A percentile compares a stretch with the other conserved stretches of the same genome.
phyloP scores from a whole-genome alignment of 2,888 invertebrate species.

The Patella caerulea region DNA sequence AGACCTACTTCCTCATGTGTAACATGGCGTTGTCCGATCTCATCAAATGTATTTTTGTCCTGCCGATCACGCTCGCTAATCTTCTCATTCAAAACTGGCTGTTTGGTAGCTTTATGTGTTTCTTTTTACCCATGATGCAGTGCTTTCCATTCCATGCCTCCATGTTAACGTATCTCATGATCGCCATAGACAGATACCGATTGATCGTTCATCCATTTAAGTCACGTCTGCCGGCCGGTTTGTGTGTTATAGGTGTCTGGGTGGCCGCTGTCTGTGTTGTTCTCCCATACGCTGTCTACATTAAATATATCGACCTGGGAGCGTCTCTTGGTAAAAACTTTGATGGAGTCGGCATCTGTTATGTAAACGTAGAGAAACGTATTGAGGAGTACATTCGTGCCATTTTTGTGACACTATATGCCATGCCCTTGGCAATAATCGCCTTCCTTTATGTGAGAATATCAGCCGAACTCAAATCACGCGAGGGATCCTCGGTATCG shows the following conservation, averaged over 20 bases:
- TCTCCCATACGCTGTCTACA: conserved; percentile 82
- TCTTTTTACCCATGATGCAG: conserved; percentile 82
- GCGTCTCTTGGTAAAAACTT: conserved; percentile 72
- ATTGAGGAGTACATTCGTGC: conserved; percentile 68
- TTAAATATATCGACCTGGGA: conserved; percentile 80
- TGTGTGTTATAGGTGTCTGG: conserved; percentile 82
- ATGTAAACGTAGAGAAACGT: conserved; percentile 55
- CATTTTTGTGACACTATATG: conserved; percentile 72
- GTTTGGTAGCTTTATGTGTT: conserved; percentile 81
- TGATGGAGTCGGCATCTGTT: conserved; percentile 65
- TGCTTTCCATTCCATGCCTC: conserved; percentile 81
- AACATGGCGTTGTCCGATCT: conserved; percentile 80
- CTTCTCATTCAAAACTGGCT: conserved; percentile 83
- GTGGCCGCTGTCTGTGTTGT: conserved; percentile 81
- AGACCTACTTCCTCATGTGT: conserved; percentile 79
- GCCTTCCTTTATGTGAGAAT: conserved; percentile 79
- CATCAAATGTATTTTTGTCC: conserved; percentile 79
- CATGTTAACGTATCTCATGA: conserved; percentile 80
- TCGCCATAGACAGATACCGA: conserved; percentile 80
- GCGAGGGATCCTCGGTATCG: conserved; percentile 49
- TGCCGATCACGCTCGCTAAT: conserved; percentile 80
- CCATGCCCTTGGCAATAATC: conserved; percentile 76
- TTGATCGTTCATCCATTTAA: conserved; percentile 78
- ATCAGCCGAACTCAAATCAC: conserved; percentile 75
- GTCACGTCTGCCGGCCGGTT: conserved; percentile 78